phyloP scores from a whole-genome alignment of 2,113 vertebrate species.

The human (Homo sapiens) region DNA sequence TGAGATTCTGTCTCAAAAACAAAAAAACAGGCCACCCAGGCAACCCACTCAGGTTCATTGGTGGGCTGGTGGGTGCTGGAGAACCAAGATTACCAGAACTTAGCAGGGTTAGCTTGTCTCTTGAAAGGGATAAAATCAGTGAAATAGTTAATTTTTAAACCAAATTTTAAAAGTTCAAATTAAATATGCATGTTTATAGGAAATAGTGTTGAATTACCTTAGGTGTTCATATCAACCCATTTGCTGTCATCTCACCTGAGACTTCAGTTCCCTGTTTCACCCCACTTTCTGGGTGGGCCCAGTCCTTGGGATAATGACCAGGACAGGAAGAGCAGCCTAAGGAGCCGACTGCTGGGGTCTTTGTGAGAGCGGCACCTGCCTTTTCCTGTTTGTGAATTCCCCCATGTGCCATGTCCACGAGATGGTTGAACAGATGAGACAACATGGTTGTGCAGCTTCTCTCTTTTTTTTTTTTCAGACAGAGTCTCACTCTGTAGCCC shows the following conservation, averaged over 20 bases:
- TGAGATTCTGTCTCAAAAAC: too few relatives aligned
- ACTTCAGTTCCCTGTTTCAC: neutral
- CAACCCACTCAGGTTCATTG: neutral
- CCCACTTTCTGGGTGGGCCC: neutral
- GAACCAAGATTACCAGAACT: neutral
- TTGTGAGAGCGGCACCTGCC: neutral
- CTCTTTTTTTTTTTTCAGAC: too few relatives aligned
- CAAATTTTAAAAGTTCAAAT: neutral
- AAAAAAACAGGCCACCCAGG: neutral
- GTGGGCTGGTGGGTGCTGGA: neutral
- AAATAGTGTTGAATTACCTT: conserved; percentile 16
- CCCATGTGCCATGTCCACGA: neutral
- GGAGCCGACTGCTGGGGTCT: neutral
- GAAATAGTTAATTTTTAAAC: neutral
- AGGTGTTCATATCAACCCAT: neutral
- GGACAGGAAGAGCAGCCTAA: neutral
- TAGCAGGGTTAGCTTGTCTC: neutral
- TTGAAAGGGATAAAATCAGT: conserved; percentile 13
- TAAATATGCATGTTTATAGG: conserved; percentile 3
- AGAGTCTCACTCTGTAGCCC: too few relatives aligned
- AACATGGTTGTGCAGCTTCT: neutral
- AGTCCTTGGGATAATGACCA: neutral
- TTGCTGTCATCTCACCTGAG: conserved; percentile 10
- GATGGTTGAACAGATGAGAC: neutral
- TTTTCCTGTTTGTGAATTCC: neutral